These are phyloP conservation scores for Malacosoma neustria DNA, from an alignment of 2,888 invertebrate species.

Conservation along the genomic window DNA sequence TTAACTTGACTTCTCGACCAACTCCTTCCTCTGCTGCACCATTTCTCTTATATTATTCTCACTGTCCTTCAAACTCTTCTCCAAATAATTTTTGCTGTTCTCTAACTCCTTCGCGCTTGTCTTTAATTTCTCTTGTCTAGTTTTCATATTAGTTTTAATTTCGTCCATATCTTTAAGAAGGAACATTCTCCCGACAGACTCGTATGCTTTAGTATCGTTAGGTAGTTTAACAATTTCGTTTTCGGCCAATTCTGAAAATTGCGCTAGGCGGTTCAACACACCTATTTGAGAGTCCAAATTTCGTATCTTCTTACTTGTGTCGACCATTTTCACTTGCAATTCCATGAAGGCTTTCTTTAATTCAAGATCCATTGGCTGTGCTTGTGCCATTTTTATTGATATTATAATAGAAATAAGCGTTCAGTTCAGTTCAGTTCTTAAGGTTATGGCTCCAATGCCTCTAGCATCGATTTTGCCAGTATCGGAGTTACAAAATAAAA, in stretches of 20 bases:
- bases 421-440: too few species aligned
- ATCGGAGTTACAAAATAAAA: too few species aligned
- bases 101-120: slow-evolving; percentile 83
- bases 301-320: slow-evolving; percentile 86
- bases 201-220: slow-evolving; percentile 81
- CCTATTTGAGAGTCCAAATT: slow-evolving; percentile 86
- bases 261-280: slow-evolving; percentile 77
- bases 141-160: slow-evolving; percentile 78
- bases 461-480: too few species aligned
- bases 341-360: slow-evolving; percentile 85
- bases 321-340: slow-evolving; percentile 86
- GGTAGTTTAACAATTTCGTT: slow-evolving; percentile 77
- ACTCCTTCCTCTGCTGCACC: slow-evolving; percentile 79
- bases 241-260: slow-evolving; percentile 82
- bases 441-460: too few species aligned
- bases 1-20: slow-evolving; percentile 36
- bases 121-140: slow-evolving; percentile 69
- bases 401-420: too few species aligned
- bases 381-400: background rate
- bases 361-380: slow-evolving; percentile 63
- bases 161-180: slow-evolving; percentile 79
- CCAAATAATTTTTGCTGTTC: slow-evolving; percentile 85
- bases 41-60: slow-evolving; percentile 90
- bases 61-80: slow-evolving; percentile 87
- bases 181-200: slow-evolving; percentile 91